Conservation (phyloP, 2,797 vertebrate genomes). For the Petrocephalus schoutedeni region DNA sequence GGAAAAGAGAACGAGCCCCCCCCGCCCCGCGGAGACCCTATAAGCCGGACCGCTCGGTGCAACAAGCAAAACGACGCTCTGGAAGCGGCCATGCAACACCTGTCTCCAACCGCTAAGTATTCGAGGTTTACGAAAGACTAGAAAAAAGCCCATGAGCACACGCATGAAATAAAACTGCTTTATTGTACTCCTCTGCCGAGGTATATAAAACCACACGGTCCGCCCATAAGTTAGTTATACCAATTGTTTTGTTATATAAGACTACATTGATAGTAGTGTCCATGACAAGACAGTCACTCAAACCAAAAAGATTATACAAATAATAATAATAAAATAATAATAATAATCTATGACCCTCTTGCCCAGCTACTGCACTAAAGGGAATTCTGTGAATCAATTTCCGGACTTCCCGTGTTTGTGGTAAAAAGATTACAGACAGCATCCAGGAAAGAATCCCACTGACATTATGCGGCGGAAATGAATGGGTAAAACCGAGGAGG, state of each 20-base stretch:
- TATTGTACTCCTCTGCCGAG: constrained; percentile 25
- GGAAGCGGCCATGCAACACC: neutral
- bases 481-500: neutral
- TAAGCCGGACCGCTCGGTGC: neutral
- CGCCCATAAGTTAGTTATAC: neutral
- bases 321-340: neutral
- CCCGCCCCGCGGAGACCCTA: neutral
- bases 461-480: neutral
- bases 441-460: neutral
- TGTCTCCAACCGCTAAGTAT: neutral
- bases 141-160: neutral
- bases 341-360: constrained; percentile 21
- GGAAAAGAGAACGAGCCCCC: neutral
- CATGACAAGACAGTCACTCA: neutral
- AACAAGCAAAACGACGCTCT: neutral
- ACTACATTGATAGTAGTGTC: neutral
- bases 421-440: neutral
- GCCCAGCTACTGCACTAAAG: neutral
- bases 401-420: neutral
- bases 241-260: neutral
- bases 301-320: neutral
- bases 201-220: constrained; percentile 20
- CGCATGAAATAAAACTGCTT: constrained; percentile 21
- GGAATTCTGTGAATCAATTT: neutral
- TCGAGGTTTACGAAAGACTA: neutral